Conservation (phyloP, 2,113 vertebrate genomes). For the Siphamia tubifer region DNA sequence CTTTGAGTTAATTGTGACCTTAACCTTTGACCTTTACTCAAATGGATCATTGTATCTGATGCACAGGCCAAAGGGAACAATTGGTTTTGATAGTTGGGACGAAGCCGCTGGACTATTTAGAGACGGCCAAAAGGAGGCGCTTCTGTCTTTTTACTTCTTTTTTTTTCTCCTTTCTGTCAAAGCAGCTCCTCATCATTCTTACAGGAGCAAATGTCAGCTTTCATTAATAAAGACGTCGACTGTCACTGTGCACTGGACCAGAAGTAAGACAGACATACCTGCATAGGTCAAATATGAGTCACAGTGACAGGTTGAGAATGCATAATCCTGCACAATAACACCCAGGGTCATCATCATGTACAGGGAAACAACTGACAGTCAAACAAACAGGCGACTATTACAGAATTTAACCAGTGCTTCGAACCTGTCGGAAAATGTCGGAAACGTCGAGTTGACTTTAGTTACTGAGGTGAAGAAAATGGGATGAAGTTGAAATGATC, state of each 20-base stretch:
- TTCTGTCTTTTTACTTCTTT: background rate
- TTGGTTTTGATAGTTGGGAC: too few species aligned
- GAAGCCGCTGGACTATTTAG: too few species aligned
- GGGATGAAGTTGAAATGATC: constrained; percentile 19
- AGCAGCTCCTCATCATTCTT: constrained; percentile 52
- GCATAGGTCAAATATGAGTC: constrained; percentile 52
- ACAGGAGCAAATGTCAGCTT: constrained; percentile 52
- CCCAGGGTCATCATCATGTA: constrained; percentile 8
- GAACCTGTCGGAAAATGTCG: constrained; percentile 23
- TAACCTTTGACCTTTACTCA: too few species aligned
- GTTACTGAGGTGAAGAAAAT: background rate
- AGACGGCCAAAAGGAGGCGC: too few species aligned
- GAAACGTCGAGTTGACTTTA: constrained; percentile 18
- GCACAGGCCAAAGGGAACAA: too few species aligned
- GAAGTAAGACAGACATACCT: constrained; percentile 28
- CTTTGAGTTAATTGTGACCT: too few species aligned
- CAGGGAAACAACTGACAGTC: constrained; percentile 20
- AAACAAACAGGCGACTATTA: constrained; percentile 27
- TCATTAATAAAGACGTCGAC: constrained; percentile 48
- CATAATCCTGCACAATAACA: constrained; percentile 10
- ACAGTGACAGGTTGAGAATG: constrained; percentile 34
- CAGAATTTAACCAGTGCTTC: background rate
- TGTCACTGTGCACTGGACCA: constrained; percentile 7
- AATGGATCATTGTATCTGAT: too few species aligned
- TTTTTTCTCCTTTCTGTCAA: constrained; percentile 21